phyloP scores from a whole-genome alignment of 2,797 vertebrate species.

The Psittacula echo region DNA sequence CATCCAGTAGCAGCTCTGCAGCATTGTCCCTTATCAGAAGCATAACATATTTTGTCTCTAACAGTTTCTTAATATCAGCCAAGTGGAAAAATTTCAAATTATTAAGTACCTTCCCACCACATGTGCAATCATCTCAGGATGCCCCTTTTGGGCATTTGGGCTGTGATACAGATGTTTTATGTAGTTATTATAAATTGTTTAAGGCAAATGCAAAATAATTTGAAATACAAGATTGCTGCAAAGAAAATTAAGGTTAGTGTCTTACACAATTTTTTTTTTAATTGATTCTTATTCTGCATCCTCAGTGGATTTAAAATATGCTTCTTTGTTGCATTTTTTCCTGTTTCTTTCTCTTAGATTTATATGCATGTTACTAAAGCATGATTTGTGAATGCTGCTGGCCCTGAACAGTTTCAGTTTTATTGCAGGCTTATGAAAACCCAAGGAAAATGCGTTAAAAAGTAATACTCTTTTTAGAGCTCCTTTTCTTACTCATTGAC shows the following conservation, averaged over 20 bases:
- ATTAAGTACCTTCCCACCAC: background rate
- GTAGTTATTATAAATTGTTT: background rate
- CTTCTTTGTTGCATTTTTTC: background rate
- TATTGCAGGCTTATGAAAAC: background rate
- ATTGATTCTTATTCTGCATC: background rate
- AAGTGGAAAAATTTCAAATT: background rate
- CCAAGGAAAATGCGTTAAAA: background rate
- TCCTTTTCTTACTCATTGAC: background rate
- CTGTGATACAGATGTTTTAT: background rate
- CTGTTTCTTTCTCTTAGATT: background rate
- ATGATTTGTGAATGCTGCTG: background rate
- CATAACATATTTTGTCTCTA: background rate
- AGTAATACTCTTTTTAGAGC: background rate
- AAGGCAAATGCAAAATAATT: background rate
- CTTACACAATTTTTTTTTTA: background rate
- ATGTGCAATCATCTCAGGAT: background rate
- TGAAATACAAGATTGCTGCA: background rate
- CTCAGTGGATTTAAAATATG: background rate
- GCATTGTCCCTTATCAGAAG: background rate
- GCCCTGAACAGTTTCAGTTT: background rate
- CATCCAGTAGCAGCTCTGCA: background rate
- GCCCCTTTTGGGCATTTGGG: background rate
- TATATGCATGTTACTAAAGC: background rate
- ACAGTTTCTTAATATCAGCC: background rate
- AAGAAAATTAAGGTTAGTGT: background rate